Evolutionary conservation across 2,113 vertebrate species (phyloP), one percentile per base, ranked within the genome.

Genomic region (Himantopus leucocephalus): DNA sequence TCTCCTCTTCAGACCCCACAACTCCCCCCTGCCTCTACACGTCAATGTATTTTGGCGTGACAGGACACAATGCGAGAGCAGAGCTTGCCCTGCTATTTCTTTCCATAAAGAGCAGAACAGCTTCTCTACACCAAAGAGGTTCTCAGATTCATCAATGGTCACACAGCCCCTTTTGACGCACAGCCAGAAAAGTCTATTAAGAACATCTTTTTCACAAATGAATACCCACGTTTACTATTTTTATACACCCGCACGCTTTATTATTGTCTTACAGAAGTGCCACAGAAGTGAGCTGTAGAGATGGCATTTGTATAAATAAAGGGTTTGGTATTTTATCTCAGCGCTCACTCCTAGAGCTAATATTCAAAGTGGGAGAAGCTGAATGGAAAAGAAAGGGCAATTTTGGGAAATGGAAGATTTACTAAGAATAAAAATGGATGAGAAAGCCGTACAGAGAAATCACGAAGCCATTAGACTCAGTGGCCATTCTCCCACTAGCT

Each of bases 401-500:
- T 90, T 94, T 62, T 4, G 13, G 14, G n/a, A 93, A 93, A 90
- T 56, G 79, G 77, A 88, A 93, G 56, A 88, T 92, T 81, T 84
- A 47, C 34, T 34, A 92, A 79, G 68, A 84, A 83, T 63, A 72
- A 94, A 83, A 94, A 95, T 26, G 27, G 50, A 83, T 9, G 16
- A 63, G 63, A 92, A 87, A 95, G 52, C 27, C 2, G 5, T 29
- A 50, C 8, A 34, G 47, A 84, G 48, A 87, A 95, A 93, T 64
- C 68, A 71, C 9, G 5, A 77, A 94, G 47, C 63, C 85, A 63
- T 74, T 58, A 90, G 58, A 88, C 39, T 77, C 78, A 59, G 34
- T 43, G 63, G 59, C n/a, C n/a, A 27, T 50, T 82, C 50, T 92
- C n/a, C 45, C 35, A 29, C 19, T 55, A 71, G 52, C 41, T 88